These are phyloP conservation scores for Electrophaes corylata DNA, from an alignment of 2,888 invertebrate species.

Conservation along the genomic window DNA sequence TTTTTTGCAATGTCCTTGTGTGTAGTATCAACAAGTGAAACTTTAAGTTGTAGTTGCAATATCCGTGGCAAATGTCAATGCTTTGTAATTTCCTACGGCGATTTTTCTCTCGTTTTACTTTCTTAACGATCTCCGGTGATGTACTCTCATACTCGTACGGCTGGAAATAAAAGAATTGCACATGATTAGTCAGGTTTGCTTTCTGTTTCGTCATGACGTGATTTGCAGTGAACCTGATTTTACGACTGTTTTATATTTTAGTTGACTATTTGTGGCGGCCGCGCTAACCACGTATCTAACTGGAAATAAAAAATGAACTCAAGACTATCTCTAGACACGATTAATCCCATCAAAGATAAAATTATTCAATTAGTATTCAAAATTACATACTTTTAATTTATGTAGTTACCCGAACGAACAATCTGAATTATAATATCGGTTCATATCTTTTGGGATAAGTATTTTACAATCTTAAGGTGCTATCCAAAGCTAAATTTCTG, in stretches of 20 bases:
- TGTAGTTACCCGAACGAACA: too few relatives aligned
- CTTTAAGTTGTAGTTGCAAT: slow-evolving; percentile 2
- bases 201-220: slow-evolving; percentile 28
- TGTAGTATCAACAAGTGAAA: slow-evolving; percentile 10
- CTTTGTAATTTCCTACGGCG: slow-evolving; percentile 43
- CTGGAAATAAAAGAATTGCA: slow-evolving; percentile 56
- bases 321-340: not conserved
- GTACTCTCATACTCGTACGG: slow-evolving; percentile 36
- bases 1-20: not conserved
- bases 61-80: slow-evolving; percentile 30
- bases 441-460: too few relatives aligned
- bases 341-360: too few relatives aligned
- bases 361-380: too few relatives aligned
- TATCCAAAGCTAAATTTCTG: too few relatives aligned
- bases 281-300: not conserved
- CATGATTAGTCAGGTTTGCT: slow-evolving; percentile 48
- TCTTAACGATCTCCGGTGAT: slow-evolving; percentile 45
- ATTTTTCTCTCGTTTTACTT: slow-evolving; percentile 38
- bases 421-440: too few relatives aligned
- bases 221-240: not conserved
- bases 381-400: too few relatives aligned
- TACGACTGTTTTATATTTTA: not conserved
- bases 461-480: too few relatives aligned
- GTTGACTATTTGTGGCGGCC: not conserved
- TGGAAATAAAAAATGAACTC: too few relatives aligned